phyloP scores from a whole-genome alignment of 2,888 invertebrate species.

The Calameuta pallipes region DNA sequence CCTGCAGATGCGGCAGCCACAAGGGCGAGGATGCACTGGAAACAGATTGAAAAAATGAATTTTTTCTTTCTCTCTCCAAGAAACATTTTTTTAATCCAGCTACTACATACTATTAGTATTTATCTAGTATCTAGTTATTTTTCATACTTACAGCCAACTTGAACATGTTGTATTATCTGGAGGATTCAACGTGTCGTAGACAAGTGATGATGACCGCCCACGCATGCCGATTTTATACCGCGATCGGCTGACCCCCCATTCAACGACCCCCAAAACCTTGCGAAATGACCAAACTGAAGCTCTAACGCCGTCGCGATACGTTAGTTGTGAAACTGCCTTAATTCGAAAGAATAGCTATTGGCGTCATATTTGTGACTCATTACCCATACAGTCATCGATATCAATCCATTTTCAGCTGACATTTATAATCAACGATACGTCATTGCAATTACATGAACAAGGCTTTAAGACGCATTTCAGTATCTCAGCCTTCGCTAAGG shows the following conservation, averaged over 20 bases:
- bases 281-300: constrained; percentile 33
- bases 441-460: neutral
- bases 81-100: no score
- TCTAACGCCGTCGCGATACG: constrained; percentile 11
- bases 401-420: neutral
- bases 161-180: constrained; percentile 48
- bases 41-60: neutral
- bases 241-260: constrained; percentile 23
- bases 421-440: neutral
- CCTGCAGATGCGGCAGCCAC: constrained; percentile 62
- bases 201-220: constrained; percentile 42
- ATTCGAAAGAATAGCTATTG: neutral
- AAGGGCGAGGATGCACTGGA: constrained; percentile 61
- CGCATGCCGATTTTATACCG: constrained; percentile 45
- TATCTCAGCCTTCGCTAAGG: neutral
- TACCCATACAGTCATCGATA: neutral
- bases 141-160: constrained; percentile 52
- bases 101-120: no score
- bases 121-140: no score
- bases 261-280: constrained; percentile 30
- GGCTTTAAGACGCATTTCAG: neutral
- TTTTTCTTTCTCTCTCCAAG: no score
- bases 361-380: neutral
- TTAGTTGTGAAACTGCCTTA: constrained; percentile 35
- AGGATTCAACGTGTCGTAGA: constrained; percentile 43